These are phyloP conservation scores for Lepus townsendii DNA, from an alignment of 2,797 vertebrate genomes.

Conservation along the genomic window DNA sequence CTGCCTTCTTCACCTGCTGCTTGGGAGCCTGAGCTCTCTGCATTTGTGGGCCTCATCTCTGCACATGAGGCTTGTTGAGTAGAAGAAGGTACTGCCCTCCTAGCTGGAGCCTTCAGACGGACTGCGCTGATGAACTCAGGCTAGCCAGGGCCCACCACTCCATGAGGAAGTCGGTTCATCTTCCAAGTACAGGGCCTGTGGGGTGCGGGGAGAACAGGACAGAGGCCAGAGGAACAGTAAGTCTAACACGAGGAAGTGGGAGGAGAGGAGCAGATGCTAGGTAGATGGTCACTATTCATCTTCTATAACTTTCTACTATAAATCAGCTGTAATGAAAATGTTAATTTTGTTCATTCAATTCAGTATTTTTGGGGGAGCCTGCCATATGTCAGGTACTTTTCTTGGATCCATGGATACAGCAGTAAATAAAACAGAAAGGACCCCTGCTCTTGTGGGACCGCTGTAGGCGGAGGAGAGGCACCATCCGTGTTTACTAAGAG, in stretches of 20 bases:
- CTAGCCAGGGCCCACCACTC: no score
- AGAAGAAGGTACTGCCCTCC: neutral
- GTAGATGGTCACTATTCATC: neutral
- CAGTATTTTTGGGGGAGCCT: neutral
- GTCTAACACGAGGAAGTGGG: neutral
- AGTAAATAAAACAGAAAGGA: neutral
- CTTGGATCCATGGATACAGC: neutral
- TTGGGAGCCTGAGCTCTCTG: neutral
- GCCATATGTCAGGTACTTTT: neutral
- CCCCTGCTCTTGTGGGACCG: neutral
- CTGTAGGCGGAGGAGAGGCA: neutral
- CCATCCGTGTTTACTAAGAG: neutral
- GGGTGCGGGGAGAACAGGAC: neutral
- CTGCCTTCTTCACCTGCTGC: neutral
- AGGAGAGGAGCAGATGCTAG: neutral
- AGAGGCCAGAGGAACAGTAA: neutral
- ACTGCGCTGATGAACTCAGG: neutral
- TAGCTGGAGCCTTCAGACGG: neutral
- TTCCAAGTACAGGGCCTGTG: neutral
- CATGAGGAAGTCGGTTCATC: neutral
- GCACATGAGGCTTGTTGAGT: neutral
- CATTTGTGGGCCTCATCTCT: neutral
- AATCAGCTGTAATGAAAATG: neutral
- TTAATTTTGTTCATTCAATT: neutral
- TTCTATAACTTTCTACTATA: neutral